These are phyloP conservation scores for Tiphia femorata DNA, from an alignment of 2,888 invertebrate genomes.

Conservation along the genomic window DNA sequence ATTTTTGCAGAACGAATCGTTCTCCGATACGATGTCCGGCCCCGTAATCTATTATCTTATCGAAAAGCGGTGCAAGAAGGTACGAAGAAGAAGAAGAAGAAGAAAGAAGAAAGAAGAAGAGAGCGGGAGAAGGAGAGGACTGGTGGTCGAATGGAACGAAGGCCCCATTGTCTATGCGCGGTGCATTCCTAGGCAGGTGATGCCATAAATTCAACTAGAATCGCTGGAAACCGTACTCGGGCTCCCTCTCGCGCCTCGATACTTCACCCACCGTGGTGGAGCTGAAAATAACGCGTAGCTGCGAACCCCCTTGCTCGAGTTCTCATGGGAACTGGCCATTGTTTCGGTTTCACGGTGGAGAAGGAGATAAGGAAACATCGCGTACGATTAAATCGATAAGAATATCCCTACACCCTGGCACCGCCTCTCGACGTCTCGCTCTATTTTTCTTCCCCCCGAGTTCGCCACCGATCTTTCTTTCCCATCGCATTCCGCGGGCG, in stretches of 20 bases:
- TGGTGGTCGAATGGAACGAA: too few relatives aligned
- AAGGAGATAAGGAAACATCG: conserved; percentile 6
- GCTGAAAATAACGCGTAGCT: conserved; percentile 4
- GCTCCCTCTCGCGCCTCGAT: not conserved
- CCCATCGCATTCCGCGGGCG: too few relatives aligned
- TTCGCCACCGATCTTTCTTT: too few relatives aligned
- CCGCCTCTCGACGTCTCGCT: not conserved
- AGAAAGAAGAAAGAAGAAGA: not conserved
- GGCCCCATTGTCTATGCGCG: conserved; percentile 18
- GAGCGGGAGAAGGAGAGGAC: not conserved
- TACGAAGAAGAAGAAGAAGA: not conserved
- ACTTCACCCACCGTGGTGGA: too few relatives aligned
- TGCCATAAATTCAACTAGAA: conserved; percentile 26
- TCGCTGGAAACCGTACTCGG: conserved; percentile 10
- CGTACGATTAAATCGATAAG: not conserved
- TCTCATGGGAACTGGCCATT: conserved; percentile 6
- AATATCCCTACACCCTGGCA: too few relatives aligned
- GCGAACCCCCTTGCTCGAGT: conserved; percentile 6
- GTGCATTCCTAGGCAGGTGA: conserved; percentile 30
- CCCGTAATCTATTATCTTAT: too few relatives aligned
- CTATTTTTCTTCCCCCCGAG: too few relatives aligned
- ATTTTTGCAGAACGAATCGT: too few relatives aligned
- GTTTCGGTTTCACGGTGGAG: conserved; percentile 5
- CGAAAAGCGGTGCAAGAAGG: too few relatives aligned
- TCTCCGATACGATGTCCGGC: too few relatives aligned